phyloP scores from a whole-genome alignment of 2,888 invertebrate species.

The Calephelis perditalis region DNA sequence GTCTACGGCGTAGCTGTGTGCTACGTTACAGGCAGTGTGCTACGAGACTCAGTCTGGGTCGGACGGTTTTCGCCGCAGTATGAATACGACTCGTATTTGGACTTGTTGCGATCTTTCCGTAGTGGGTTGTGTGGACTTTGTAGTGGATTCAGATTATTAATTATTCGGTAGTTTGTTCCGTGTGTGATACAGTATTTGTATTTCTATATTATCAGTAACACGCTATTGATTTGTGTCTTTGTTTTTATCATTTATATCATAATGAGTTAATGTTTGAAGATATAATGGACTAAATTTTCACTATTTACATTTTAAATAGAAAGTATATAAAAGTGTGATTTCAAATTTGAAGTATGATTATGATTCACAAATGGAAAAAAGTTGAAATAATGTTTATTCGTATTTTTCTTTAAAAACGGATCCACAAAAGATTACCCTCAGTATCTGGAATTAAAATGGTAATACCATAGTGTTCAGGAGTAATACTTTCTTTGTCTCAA shows the following conservation, averaged over 20 bases:
- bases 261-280: neutral
- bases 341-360: too few species aligned
- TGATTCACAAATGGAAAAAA: too few species aligned
- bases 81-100: slow-evolving; percentile 24
- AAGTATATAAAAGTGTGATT: too few species aligned
- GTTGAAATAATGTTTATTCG: too few species aligned
- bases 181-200: slow-evolving; percentile 16
- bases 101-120: slow-evolving; percentile 39
- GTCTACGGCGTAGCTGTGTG: slow-evolving; percentile 44
- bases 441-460: too few species aligned
- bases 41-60: slow-evolving; percentile 46
- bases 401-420: too few species aligned
- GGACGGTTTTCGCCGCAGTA: slow-evolving; percentile 37
- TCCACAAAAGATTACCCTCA: too few species aligned
- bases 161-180: slow-evolving; percentile 19
- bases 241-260: neutral
- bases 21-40: slow-evolving; percentile 51
- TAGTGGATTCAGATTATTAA: slow-evolving; percentile 28
- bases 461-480: too few species aligned
- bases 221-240: neutral
- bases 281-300: slow-evolving; percentile 12
- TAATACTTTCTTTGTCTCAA: too few species aligned
- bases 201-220: neutral
- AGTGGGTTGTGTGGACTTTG: slow-evolving; percentile 3
- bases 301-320: too few species aligned